Conservation (phyloP, 30 jellyfish, hydroid and myxozoan species). For the Sanderia malayensis region DNA sequence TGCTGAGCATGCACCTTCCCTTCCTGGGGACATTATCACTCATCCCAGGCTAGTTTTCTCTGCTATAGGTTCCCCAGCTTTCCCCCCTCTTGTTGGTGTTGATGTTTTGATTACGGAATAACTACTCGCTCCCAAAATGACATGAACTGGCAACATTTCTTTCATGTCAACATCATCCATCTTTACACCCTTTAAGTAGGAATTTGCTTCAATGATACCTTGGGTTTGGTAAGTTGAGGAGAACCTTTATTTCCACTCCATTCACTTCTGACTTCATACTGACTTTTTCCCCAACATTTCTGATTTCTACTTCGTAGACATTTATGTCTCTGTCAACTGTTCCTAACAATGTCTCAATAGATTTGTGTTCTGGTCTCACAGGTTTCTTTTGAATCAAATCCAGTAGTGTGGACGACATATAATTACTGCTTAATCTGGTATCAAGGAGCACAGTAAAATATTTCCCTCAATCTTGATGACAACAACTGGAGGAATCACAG, state of each 20-base stretch:
- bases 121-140: slow-evolving; percentile 29
- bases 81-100: slow-evolving; percentile 24
- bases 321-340: slow-evolving; percentile 12
- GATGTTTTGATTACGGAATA: slow-evolving; percentile 32
- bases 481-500: not conserved
- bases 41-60: slow-evolving; percentile 32
- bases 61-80: slow-evolving; percentile 39
- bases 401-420: not conserved
- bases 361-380: slow-evolving; percentile 13
- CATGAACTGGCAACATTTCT: slow-evolving; percentile 25
- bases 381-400: not conserved
- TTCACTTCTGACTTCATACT: not conserved
- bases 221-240: slow-evolving; percentile 21
- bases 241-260: slow-evolving; percentile 14
- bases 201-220: slow-evolving; percentile 20
- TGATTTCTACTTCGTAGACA: slow-evolving; percentile 8
- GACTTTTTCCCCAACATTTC: not conserved
- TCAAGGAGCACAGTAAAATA: not conserved
- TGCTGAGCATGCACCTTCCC: not conserved
- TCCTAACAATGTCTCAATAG: slow-evolving; percentile 46
- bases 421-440: not conserved
- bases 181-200: slow-evolving; percentile 43
- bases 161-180: slow-evolving; percentile 50
- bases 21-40: slow-evolving; percentile 19
- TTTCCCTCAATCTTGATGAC: not conserved